phyloP scores from a whole-genome alignment of 2,113 vertebrate genomes.

The Cygnus buccinator region DNA sequence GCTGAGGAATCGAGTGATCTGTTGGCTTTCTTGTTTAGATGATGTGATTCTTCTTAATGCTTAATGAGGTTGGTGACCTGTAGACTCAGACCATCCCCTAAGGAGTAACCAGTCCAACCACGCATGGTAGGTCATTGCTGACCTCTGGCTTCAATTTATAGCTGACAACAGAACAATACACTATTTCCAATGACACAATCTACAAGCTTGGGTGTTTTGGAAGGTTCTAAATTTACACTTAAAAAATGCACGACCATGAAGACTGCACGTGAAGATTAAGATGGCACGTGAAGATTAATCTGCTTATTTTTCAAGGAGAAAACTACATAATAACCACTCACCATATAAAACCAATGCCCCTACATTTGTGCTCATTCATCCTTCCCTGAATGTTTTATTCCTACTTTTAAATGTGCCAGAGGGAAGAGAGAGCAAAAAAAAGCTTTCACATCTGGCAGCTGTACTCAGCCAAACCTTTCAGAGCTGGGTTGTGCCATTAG shows the following conservation, averaged over 20 bases:
- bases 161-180: not conserved
- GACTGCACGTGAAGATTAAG: rapidly evolving
- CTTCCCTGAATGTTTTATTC: not conserved
- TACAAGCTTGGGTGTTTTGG: not conserved
- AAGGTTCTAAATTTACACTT: not conserved
- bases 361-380: rapidly evolving
- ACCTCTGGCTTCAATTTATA: not conserved
- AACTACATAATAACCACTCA: not conserved
- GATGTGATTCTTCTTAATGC: not conserved
- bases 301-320: not conserved
- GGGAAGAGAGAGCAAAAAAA: not conserved
- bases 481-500: not conserved
- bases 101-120: not conserved
- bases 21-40: not conserved
- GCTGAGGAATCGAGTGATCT: not conserved
- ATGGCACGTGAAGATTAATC: rapidly evolving
- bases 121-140: rapidly evolving
- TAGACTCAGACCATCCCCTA: not conserved
- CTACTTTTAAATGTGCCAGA: not conserved
- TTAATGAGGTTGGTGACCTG: not conserved
- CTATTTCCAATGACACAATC: not conserved
- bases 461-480: not conserved
- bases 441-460: not conserved
- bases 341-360: not conserved
- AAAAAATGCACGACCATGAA: not conserved